Base-by-base conservation (phyloP, 2,888 invertebrate species). In the Drosophila melanosoma region DNA sequence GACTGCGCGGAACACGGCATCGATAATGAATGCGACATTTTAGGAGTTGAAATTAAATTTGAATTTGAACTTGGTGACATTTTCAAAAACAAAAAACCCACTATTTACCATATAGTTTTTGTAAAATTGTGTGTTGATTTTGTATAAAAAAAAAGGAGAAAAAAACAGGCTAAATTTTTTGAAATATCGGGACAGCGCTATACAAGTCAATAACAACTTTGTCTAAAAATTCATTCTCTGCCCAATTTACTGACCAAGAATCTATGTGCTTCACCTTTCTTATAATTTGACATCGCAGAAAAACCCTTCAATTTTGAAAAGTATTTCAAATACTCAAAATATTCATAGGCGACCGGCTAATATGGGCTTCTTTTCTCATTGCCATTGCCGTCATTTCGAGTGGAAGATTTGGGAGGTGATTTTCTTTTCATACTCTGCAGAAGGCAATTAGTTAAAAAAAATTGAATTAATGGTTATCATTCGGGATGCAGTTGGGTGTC, bases 191-290 rank as follows among this genome's bases (percentile, higher is more conserved):
- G 53, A 45, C 26, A 54, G 53, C 48, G 45, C 59, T n/a, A 15
- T n/a, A 29, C 10, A n/a, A 38, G 20, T 62, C 23, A 45, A 45
- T 52, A 29, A 15, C 12, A 12, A 12, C 5, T 32, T 26, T 57
- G 4, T 17, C 23, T 26, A 3, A 32, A 32, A 56, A 57, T 23
- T 48, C 59, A 48, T 57, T 54, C 68, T 57, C 65, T 60, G 57
- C 49, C 68, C 58, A 69, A 64, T 52, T 54, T 63, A 76, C 87
- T 84, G 84, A 87, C 83, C 88, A 84, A 85, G 86, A 82, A 84
- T 87, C 84, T 87, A 83, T 85, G 74, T 77, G 79, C 52, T 66
- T 73, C 54, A 66, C 51, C 66, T 60, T 62, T 51, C 35, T 45
- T 65, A 38, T 74, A 15, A 49, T 61, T 63, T 57, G 42, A 56